phyloP scores from a whole-genome alignment of 2,888 invertebrate genomes.

The Cosmorhoe ocellata region DNA sequence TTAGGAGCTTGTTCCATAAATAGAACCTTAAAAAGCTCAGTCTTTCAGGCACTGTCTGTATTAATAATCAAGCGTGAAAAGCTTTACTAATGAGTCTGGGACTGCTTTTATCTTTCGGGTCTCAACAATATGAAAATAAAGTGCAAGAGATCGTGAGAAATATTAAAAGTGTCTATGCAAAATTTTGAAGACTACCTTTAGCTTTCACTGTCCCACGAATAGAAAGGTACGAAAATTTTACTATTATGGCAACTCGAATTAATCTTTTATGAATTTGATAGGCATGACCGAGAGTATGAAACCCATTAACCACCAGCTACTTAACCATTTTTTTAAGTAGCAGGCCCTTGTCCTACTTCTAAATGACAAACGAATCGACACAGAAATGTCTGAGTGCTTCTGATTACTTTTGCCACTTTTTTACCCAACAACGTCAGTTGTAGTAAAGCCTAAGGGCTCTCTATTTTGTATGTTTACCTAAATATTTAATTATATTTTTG shows the following conservation, averaged over 20 bases:
- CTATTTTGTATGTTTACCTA: too few relatives aligned
- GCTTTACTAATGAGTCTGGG: too few relatives aligned
- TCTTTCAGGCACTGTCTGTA: constrained; percentile 9
- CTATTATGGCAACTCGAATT: constrained; percentile 19
- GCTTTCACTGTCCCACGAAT: constrained; percentile 70
- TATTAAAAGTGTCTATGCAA: constrained; percentile 43
- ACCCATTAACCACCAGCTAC: background rate
- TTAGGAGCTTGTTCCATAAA: too few relatives aligned
- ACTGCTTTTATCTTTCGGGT: background rate
- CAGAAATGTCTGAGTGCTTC: too few relatives aligned
- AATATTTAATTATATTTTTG: too few relatives aligned
- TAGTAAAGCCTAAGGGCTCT: too few relatives aligned
- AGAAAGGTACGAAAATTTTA: constrained; percentile 27
- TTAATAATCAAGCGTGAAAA: too few relatives aligned
- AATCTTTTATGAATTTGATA: constrained; percentile 20
- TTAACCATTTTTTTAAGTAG: too few relatives aligned
- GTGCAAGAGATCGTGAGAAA: constrained; percentile 62
- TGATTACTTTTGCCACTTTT: too few relatives aligned
- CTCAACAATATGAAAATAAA: constrained; percentile 44
- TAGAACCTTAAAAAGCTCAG: background rate
- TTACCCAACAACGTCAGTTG: too few relatives aligned
- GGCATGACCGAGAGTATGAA: background rate
- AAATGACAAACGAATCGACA: too few relatives aligned
- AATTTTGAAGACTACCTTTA: constrained; percentile 47
- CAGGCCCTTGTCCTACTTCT: too few relatives aligned